These are phyloP conservation scores for Anguilla megastoma DNA, from an alignment of 2,797 vertebrate genomes.

Conservation along the genomic window DNA sequence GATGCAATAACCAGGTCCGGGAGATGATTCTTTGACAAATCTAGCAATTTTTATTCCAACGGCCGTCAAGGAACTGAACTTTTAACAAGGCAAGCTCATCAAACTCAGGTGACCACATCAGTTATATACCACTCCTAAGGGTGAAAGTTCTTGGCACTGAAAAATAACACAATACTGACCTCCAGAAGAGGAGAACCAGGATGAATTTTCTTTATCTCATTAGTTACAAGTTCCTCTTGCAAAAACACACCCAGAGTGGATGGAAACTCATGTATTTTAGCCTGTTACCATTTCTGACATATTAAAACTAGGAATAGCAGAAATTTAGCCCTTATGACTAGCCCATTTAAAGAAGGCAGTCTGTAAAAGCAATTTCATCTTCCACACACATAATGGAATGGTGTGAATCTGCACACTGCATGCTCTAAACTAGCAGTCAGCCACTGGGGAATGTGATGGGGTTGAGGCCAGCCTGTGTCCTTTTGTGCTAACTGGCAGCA, in stretches of 20 bases:
- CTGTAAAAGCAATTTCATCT: too few relatives aligned
- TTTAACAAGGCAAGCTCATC: not conserved
- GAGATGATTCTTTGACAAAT: not conserved
- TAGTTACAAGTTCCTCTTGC: not conserved
- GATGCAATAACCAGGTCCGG: not conserved
- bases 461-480: not conserved
- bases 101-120: not conserved
- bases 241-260: not conserved
- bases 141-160: too few relatives aligned
- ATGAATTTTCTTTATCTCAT: not conserved
- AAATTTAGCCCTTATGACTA: too few relatives aligned
- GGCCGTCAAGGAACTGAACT: not conserved
- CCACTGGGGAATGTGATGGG: not conserved
- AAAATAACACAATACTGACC: not conserved
- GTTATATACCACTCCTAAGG: not conserved
- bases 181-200: not conserved
- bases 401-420: not conserved
- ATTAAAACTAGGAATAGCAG: too few relatives aligned
- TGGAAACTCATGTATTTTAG: not conserved
- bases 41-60: not conserved
- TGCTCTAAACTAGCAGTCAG: not conserved
- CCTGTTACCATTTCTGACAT: not conserved
- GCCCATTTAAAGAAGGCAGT: too few relatives aligned
- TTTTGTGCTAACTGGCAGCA: not conserved
- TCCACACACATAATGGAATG: too few relatives aligned